Evolutionary conservation across 2,113 vertebrate genomes (phyloP), one percentile per base, ranked within the genome.

Genomic region (Triplophysa dalaica): DNA sequence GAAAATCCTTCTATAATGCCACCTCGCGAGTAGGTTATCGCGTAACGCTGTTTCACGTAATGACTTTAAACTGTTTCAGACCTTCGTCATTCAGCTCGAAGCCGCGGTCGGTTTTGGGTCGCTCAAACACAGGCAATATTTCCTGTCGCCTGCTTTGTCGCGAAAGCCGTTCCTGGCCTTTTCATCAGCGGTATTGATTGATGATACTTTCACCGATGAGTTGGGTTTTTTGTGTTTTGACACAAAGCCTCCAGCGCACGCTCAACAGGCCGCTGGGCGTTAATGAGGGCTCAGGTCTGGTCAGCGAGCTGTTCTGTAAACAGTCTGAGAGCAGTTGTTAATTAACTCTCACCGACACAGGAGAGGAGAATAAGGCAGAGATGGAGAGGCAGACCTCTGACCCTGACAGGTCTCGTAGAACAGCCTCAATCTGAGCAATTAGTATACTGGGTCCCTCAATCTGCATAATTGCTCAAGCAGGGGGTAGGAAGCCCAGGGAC

Each of bases 401-500:
- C 70, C 77, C 67, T 76, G 6, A 16, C 62, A 65, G 82, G 85
- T 86, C 86, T 81, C 83, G 84, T 87, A 87, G 87, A 89, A 87
- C 84, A 85, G 70, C 89, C 89, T 90, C 89, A 90, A 87, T 86
- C 89, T 90, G 88, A 89, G 89, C 92, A 92, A 93, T 92, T 93
- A 92, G 88, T 89, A 91, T 87, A 87, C 87, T 86, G 88, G 87
- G 87, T 89, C 79, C 84, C 87, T 86, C 84, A 93, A 93, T 94
- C 92, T 91, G 89, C 91, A 93, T 93, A 92, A 93, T 92, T 91
- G 90, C 89, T 87, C 91, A 91, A 92, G 92, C 89, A 91, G 85
- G 84, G 86, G 83, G 86, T 79, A 65, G 75, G 84, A 91, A 86
- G 89, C 89, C 87, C 61, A 24, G 86, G 86, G 86, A 89, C 83